phyloP scores from a whole-genome alignment of 53 echinoderm and acorn worm genomes.

The Paracentrotus lividus region DNA sequence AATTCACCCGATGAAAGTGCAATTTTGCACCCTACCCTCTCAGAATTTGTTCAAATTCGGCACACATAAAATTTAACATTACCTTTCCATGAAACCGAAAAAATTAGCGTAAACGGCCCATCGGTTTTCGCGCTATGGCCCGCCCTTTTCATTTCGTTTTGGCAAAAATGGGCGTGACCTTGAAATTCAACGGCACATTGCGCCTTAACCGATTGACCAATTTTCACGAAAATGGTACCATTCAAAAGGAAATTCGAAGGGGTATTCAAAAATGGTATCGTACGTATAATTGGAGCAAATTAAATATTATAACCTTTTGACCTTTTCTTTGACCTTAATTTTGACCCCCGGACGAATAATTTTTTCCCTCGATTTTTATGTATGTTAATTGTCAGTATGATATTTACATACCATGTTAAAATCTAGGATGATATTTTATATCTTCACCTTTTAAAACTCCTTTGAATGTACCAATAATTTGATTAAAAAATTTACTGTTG shows the following conservation, averaged over 20 bases:
- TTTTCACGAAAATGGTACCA: not conserved
- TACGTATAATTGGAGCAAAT: not conserved
- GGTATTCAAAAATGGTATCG: not conserved
- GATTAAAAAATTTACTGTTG: not conserved
- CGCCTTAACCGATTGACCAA: not conserved
- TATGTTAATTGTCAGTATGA: not conserved
- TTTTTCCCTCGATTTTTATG: not conserved
- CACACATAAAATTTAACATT: not conserved
- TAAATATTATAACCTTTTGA: not conserved
- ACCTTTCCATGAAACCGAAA: not conserved
- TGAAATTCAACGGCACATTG: not conserved
- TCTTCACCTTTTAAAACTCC: not conserved
- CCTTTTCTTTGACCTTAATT: not conserved
- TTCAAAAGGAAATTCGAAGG: not conserved
- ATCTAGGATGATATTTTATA: not conserved
- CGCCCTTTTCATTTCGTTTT: not conserved
- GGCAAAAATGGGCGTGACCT: not conserved
- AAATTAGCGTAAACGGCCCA: not conserved
- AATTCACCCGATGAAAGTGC: no score
- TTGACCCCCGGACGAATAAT: not conserved
- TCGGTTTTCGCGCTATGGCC: not conserved
- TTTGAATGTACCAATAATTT: not conserved
- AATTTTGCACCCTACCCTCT: no score
- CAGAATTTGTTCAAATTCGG: not conserved
- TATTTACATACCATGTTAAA: not conserved